phyloP scores from a whole-genome alignment of 2,113 vertebrate genomes.

The Arvicanthis niloticus region DNA sequence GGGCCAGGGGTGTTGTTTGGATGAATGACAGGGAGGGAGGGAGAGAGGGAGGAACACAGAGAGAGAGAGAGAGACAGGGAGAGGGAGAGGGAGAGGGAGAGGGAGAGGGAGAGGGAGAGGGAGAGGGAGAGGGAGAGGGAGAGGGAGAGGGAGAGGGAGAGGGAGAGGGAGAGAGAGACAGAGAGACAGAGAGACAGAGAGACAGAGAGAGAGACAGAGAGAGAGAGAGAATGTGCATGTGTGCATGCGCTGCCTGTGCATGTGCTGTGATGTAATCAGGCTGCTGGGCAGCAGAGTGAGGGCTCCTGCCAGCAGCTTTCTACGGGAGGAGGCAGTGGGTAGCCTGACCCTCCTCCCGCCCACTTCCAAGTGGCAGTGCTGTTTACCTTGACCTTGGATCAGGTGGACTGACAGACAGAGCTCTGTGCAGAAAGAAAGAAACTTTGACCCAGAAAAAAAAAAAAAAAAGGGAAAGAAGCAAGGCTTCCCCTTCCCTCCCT shows the following conservation, averaged over 20 bases:
- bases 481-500: background rate
- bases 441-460: accelerated
- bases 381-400: background rate
- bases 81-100: accelerated
- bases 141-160: background rate
- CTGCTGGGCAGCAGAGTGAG: background rate
- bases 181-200: too few relatives aligned
- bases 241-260: background rate
- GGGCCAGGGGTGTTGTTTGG: background rate
- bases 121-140: too few relatives aligned
- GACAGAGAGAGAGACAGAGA: too few relatives aligned
- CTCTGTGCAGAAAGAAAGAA: background rate
- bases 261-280: conserved; percentile 26
- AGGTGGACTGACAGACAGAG: accelerated
- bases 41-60: too few relatives aligned
- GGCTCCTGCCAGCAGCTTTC: background rate
- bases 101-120: too few relatives aligned
- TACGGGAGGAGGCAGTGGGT: background rate
- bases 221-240: too few relatives aligned
- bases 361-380: accelerated
- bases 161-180: too few relatives aligned
- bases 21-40: conserved; percentile 31
- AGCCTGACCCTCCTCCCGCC: background rate
- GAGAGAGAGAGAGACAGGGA: too few relatives aligned
- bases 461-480: accelerated